Conservation (phyloP, 2,797 vertebrate genomes). For the Poeciliopsis infans region DNA sequence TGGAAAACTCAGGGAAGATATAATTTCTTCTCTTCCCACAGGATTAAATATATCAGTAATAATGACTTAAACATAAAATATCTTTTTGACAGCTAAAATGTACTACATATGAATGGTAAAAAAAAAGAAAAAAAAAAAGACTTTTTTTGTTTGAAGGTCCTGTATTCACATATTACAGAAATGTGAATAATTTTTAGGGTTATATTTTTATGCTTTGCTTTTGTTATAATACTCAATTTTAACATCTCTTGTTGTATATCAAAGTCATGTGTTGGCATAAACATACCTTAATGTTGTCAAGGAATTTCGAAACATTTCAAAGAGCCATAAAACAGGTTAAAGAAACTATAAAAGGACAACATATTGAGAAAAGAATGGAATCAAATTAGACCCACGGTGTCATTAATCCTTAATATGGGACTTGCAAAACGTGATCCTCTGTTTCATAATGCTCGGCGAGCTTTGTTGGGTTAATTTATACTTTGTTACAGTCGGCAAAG, state of each 20-base stretch:
- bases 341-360: background rate
- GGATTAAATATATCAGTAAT: conserved; percentile 98
- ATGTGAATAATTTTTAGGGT: conserved; percentile 13
- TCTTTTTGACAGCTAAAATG: conserved; percentile 84
- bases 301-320: background rate
- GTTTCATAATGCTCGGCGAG: no score
- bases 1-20: conserved; percentile 91
- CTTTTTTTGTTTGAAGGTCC: conserved; percentile 40
- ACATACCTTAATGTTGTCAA: background rate
- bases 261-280: conserved; percentile 46
- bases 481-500: background rate
- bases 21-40: conserved; percentile 89
- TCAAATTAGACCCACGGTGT: background rate
- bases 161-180: conserved; percentile 66
- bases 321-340: conserved; percentile 1
- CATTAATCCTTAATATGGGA: background rate
- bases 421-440: background rate
- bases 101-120: conserved; percentile 70
- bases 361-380: background rate
- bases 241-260: conserved; percentile 40
- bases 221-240: conserved; percentile 41
- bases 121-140: conserved; percentile 34
- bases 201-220: conserved; percentile 61
- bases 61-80: conserved; percentile 95
- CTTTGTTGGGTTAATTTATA: background rate